Conservation (phyloP, 2,888 invertebrate species). For the Eupithecia subumbrata region DNA sequence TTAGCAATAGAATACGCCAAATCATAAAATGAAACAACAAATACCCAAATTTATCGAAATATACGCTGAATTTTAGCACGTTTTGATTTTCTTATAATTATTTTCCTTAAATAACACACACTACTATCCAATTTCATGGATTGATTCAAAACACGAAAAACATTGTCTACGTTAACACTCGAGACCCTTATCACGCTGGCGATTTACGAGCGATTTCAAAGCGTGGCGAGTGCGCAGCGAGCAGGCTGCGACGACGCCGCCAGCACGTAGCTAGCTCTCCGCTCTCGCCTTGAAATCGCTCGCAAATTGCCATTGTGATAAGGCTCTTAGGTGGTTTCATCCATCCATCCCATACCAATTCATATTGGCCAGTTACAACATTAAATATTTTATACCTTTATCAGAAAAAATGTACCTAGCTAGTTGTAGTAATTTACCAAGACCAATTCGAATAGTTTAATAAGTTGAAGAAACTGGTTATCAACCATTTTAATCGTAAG, state of each 20-base stretch:
- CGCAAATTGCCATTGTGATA: too few species aligned
- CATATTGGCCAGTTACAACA: background rate
- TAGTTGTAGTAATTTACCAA: background rate
- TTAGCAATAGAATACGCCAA: background rate
- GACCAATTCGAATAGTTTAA: background rate
- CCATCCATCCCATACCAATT: background rate
- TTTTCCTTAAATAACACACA: background rate
- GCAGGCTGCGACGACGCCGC: too few species aligned
- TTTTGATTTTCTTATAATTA: constrained; percentile 20
- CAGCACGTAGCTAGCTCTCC: too few species aligned
- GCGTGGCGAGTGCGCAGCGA: too few species aligned
- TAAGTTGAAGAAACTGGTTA: background rate
- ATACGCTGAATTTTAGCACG: constrained; percentile 23
- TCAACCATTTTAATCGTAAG: background rate
- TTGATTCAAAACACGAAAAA: constrained; percentile 3
- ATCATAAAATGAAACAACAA: background rate
- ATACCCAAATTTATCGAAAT: constrained; percentile 19
- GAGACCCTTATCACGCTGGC: too few species aligned
- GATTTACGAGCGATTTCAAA: background rate
- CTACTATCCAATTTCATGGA: constrained; percentile 9
- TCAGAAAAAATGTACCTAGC: background rate
- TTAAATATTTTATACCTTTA: background rate
- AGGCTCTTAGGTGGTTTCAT: background rate
- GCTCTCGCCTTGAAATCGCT: too few species aligned
- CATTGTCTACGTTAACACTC: background rate